phyloP scores from a whole-genome alignment of 2,113 vertebrate species.

The Alexandromys fortis region DNA sequence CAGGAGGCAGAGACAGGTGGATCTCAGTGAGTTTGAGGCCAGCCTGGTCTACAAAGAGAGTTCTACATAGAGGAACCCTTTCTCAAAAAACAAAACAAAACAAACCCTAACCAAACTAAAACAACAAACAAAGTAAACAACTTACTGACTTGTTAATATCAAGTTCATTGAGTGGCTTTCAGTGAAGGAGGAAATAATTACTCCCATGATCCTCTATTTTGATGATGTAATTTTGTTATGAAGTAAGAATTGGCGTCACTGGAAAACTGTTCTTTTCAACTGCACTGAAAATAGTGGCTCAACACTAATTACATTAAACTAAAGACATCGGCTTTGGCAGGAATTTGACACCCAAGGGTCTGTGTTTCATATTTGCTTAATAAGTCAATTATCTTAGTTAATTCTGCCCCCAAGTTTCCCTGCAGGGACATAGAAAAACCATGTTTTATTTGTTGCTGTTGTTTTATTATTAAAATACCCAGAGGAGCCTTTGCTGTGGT shows the following conservation, averaged over 20 bases:
- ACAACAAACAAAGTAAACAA: not conserved
- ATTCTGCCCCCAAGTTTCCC: slow-evolving; percentile 28
- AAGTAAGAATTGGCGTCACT: not conserved
- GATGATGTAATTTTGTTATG: slow-evolving; percentile 20
- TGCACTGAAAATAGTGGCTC: not conserved
- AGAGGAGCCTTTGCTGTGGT: not conserved
- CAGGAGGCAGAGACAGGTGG: too few relatives aligned
- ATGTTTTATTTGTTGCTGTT: not conserved
- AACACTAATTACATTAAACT: not conserved
- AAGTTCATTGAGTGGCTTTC: not conserved
- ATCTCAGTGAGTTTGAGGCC: too few relatives aligned
- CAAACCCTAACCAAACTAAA: too few relatives aligned
- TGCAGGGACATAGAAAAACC: not conserved
- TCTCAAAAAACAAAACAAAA: too few relatives aligned
- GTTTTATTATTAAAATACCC: not conserved
- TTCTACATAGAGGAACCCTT: too few relatives aligned
- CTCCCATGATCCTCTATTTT: not conserved
- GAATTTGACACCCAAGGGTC: not conserved
- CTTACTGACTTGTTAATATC: not conserved
- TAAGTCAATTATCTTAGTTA: slow-evolving; percentile 26
- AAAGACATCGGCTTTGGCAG: not conserved
- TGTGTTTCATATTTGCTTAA: not conserved
- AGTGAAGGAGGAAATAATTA: not conserved
- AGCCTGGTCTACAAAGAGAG: too few relatives aligned
- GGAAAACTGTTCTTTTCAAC: not conserved